Evolutionary conservation across 2,888 invertebrate species (phyloP).

Genomic region (Hyles lineata): DNA sequence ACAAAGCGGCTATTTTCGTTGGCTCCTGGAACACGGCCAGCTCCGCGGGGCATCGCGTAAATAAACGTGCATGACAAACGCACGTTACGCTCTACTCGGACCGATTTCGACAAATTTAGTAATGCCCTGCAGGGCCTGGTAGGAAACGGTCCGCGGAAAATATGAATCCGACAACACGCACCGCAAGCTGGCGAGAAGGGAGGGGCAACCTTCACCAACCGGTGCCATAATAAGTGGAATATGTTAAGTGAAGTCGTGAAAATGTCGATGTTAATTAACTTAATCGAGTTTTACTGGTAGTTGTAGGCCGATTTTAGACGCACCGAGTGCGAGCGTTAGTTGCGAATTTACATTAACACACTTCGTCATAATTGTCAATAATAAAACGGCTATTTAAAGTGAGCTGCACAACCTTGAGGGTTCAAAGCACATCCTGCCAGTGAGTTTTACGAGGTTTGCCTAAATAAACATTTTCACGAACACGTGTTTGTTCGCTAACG

Average conservation of each 20-base stretch:
- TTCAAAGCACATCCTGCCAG: conserved; percentile 80
- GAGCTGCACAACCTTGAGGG: conserved; percentile 77
- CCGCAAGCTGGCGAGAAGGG: conserved; percentile 28
- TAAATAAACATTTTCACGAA: conserved; percentile 79
- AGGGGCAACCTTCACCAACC: conserved; percentile 30
- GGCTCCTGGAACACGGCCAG: conserved; percentile 76
- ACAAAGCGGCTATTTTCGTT: conserved; percentile 79
- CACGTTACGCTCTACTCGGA: conserved; percentile 61
- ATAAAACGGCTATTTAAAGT: conserved; percentile 58
- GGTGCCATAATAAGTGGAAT: conserved; percentile 26
- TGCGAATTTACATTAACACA: conserved; percentile 28
- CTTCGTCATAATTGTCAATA: conserved; percentile 36
- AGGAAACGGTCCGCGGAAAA: conserved; percentile 42
- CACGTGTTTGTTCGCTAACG: conserved; percentile 72
- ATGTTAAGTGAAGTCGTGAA: conserved; percentile 32
- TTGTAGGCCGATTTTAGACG: conserved; percentile 19
- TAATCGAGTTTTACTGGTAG: conserved; percentile 30
- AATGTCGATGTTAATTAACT: conserved; percentile 37
- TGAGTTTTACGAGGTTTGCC: conserved; percentile 76
- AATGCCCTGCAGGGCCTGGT: conserved; percentile 55
- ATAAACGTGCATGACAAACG: conserved; percentile 76
- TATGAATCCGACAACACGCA: conserved; percentile 31
- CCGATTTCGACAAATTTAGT: conserved; percentile 68
- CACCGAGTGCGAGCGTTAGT: background rate
- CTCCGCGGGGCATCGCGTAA: conserved; percentile 71